phyloP scores from a whole-genome alignment of 2,113 vertebrate species.

The Perccottus glenii region DNA sequence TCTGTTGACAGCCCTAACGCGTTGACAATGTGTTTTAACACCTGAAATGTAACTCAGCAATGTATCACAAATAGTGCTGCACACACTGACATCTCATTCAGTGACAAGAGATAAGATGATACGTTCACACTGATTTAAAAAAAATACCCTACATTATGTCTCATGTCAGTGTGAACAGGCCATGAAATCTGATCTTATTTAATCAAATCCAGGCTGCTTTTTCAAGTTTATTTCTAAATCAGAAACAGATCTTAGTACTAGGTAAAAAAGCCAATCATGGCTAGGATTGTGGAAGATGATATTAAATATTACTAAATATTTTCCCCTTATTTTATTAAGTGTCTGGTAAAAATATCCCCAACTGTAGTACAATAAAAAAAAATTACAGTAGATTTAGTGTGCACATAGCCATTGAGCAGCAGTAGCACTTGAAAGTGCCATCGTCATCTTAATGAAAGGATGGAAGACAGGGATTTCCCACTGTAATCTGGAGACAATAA shows the following conservation, averaged over 20 bases:
- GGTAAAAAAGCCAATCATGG: too few species aligned
- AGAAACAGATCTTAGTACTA: too few species aligned
- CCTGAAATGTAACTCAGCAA: slow-evolving; percentile 42
- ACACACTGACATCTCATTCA: slow-evolving; percentile 12
- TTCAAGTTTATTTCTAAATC: too few species aligned
- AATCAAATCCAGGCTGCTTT: too few species aligned
- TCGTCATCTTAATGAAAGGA: slow-evolving; percentile 59
- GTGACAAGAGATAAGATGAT: slow-evolving; percentile 43
- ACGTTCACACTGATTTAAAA: not conserved
- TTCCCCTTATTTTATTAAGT: too few species aligned
- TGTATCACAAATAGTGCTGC: slow-evolving; percentile 10
- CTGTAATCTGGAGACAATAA: slow-evolving; percentile 57
- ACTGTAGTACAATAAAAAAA: too few species aligned
- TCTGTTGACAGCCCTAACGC: slow-evolving; percentile 20
- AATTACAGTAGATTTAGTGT: too few species aligned
- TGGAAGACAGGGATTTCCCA: slow-evolving; percentile 42
- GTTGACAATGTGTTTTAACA: slow-evolving; percentile 57
- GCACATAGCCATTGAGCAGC: too few species aligned
- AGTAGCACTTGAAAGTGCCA: slow-evolving; percentile 1
- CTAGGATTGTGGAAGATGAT: too few species aligned
- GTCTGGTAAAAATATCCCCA: too few species aligned
- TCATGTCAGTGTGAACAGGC: not conserved
- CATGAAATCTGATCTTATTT: too few species aligned
- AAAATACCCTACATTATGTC: not conserved
- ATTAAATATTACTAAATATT: too few species aligned